Percentiles rank a stretch among this genome's conserved stretches.
phyloP scores from a whole-genome alignment of 2,888 invertebrate species.

The Brassicogethes aeneus region DNA sequence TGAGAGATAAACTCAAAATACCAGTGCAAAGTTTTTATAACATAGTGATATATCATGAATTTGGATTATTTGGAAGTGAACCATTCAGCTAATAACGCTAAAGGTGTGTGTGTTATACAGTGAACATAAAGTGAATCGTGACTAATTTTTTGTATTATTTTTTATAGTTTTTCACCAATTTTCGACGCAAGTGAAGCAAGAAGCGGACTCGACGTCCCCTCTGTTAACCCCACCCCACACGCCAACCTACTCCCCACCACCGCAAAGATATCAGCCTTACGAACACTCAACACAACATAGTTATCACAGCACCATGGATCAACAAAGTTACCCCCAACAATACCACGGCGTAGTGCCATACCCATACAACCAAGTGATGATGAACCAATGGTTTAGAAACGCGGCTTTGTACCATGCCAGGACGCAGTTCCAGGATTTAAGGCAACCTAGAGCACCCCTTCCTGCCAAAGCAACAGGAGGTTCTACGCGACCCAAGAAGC shows the following conservation, averaged over 20 bases:
- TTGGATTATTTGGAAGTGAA: slow-evolving; percentile 11
- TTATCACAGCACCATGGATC: slow-evolving; percentile 34
- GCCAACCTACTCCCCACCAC: slow-evolving; percentile 48
- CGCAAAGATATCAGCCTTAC: slow-evolving; percentile 7
- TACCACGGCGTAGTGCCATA: slow-evolving; percentile 26
- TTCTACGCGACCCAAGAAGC: slow-evolving; percentile 58
- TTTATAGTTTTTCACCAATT: slow-evolving; percentile 15
- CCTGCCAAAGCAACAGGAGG: slow-evolving; percentile 33
- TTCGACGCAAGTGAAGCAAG: slow-evolving; percentile 33
- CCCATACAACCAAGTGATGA: slow-evolving; percentile 47
- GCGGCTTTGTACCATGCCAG: slow-evolving; percentile 60
- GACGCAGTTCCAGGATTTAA: slow-evolving; percentile 26
- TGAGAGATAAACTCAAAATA: slow-evolving; percentile 4
- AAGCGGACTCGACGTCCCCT: slow-evolving; percentile 39
- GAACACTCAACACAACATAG: slow-evolving; percentile 32
- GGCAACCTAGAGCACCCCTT: slow-evolving; percentile 34
- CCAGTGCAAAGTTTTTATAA: too few relatives aligned
- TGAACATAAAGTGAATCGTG: slow-evolving; percentile 6
- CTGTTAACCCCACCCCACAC: slow-evolving; percentile 66
- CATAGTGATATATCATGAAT: slow-evolving; percentile 10
- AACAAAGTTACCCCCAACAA: background rate
- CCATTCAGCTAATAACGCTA: slow-evolving; percentile 8
- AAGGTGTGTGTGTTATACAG: slow-evolving; percentile 10
- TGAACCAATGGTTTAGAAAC: slow-evolving; percentile 67
- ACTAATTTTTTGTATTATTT: slow-evolving; percentile 5